Conservation (phyloP, 2,113 vertebrate species). For the Penelope pileata region DNA sequence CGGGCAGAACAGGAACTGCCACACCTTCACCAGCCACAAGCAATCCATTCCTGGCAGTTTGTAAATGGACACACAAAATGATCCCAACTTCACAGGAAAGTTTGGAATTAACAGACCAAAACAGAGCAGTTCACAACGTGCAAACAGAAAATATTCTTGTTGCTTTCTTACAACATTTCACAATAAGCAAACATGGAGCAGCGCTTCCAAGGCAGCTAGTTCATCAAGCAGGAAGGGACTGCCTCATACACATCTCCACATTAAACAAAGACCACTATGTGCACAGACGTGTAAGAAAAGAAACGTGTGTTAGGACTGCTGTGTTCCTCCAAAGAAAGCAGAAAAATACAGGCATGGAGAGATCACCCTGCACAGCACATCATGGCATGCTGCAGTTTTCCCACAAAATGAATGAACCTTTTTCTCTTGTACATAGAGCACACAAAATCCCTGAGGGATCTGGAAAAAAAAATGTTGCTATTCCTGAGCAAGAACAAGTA, state of each 20-base stretch:
- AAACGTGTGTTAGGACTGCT: not conserved
- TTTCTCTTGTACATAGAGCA: not conserved
- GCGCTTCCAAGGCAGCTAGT: not conserved
- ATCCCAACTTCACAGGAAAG: not conserved
- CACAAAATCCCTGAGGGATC: not conserved
- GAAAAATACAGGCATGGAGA: not conserved
- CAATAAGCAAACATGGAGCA: not conserved
- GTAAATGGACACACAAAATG: not conserved
- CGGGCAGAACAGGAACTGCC: not conserved
- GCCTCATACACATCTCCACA: rapidly evolving
- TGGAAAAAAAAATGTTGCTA: not conserved
- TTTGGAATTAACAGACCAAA: not conserved
- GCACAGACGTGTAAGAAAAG: not conserved
- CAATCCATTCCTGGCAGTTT: not conserved
- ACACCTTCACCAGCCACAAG: not conserved
- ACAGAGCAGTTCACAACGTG: not conserved
- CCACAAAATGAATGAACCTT: not conserved
- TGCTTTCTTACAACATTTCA: not conserved
- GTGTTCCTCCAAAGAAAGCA: not conserved
- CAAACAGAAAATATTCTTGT: not conserved
- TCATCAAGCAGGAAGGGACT: not conserved
- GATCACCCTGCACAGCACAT: not conserved
- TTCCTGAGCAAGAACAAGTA: not conserved
- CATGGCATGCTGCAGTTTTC: not conserved
- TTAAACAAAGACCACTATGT: not conserved